phyloP scores from a whole-genome alignment of 2,113 vertebrate genomes.

The Sturnus vulgaris region DNA sequence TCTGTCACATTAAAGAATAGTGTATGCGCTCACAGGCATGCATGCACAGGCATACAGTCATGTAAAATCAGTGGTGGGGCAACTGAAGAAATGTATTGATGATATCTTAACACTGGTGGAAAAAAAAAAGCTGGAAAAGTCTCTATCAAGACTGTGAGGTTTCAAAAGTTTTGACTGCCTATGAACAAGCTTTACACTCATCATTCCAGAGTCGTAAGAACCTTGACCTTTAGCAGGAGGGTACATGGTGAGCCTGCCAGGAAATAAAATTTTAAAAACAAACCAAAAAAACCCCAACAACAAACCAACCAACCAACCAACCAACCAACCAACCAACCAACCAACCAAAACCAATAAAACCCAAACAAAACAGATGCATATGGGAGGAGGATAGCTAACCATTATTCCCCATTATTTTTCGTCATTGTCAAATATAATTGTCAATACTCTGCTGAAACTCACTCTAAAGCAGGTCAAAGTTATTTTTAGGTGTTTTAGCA shows the following conservation, averaged over 20 bases:
- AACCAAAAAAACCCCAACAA: neutral
- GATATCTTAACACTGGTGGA: neutral
- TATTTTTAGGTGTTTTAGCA: neutral
- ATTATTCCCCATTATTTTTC: neutral
- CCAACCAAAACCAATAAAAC: neutral
- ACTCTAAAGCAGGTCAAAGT: neutral
- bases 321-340: neutral
- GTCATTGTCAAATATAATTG: neutral
- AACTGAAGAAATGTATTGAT: neutral
- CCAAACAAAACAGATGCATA: neutral
- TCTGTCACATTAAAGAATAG: accelerated
- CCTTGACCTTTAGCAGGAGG: neutral
- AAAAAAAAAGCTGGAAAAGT: neutral
- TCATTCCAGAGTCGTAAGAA: neutral
- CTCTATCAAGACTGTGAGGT: neutral
- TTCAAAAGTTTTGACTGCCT: neutral
- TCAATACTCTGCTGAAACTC: neutral
- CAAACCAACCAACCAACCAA: neutral
- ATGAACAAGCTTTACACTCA: neutral
- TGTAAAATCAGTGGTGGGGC: neutral
- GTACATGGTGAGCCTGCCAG: neutral
- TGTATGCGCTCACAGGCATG: accelerated
- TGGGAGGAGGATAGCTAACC: neutral
- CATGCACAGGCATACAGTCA: neutral
- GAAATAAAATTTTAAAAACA: neutral